Base-by-base conservation (phyloP, 2,888 invertebrate species). In the Brachyptera putata region DNA sequence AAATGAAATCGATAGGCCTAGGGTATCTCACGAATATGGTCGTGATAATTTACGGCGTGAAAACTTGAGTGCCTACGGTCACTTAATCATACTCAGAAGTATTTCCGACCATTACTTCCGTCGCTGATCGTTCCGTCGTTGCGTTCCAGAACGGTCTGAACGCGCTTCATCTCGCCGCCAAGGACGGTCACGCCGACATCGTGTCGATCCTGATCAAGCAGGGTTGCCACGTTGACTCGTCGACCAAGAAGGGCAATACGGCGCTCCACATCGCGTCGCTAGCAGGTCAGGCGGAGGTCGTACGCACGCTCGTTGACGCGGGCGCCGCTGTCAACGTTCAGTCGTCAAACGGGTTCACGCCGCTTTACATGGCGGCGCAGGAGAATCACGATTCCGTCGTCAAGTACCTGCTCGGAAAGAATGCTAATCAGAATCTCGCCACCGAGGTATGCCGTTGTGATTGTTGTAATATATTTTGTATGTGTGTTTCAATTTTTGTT, bases 311-410 rank as follows among this genome's bases (percentile, higher is more conserved):
- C 67, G 89, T 98, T 55, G 88, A 90, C 68, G 86, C 91, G 70
- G 91, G 91, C 68, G 97, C 97, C 68, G 89, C 91, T 71, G 91
- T 98, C 68, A 99, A 99, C 76, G 93, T 95, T 13, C 98, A 98
- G 75, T 94, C 94, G 1, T 88, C 94, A 67, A 96, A 94, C 73
- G 98, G 98, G 46, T 99, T 98, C 78, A 97, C 98, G 0, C 98
- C 98, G 0, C 80, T 99, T 46, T 98, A 98, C 75, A 98, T 98
- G 97, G 96, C 96, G 2, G 95, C 98, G 9, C 98, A 96, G 77
- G 96, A 96, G 75, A 95, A 95, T 74, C 95, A 97, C 72, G 95
- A 95, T 64, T 84, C 84, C 5, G 94, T 95, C 68, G 98, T 99
- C 66, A 88, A 91, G 72, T 89, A 91, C 78, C 80, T 98, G 61